A percentile compares a stretch with the other conserved stretches of the same genome.
These are phyloP conservation scores for Synaphobranchus kaupii DNA, from an alignment of 2,797 vertebrate genomes.

Conservation along the genomic window DNA sequence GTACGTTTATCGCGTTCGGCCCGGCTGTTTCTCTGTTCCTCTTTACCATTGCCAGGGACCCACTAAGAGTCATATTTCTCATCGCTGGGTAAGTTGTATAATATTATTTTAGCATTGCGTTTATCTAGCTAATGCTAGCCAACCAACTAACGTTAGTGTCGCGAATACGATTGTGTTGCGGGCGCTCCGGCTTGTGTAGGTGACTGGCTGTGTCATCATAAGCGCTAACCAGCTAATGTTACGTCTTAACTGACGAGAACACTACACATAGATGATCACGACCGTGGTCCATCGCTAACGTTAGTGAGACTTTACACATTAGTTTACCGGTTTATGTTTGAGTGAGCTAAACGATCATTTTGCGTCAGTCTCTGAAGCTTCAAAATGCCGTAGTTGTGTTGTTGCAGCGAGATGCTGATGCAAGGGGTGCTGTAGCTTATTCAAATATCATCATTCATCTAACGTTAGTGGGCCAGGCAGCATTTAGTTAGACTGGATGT, in stretches of 20 bases:
- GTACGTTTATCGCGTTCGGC: constrained; percentile 80
- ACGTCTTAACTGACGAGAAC: not conserved
- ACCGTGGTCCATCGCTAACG: not conserved
- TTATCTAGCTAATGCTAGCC: not conserved
- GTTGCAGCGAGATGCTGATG: not conserved
- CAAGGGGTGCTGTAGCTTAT: not conserved
- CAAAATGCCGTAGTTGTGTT: not conserved
- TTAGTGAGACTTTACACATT: not conserved
- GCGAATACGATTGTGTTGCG: not conserved
- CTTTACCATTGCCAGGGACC: constrained; percentile 80
- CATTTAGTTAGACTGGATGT: not conserved
- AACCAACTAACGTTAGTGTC: not conserved
- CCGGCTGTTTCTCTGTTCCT: constrained; percentile 78
- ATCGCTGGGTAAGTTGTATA: constrained; percentile 75
- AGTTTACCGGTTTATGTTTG: not conserved
- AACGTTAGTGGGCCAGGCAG: not conserved
- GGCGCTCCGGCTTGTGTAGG: not conserved
- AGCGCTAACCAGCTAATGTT: not conserved
- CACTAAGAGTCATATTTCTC: constrained; percentile 80
- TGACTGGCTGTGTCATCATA: not conserved
- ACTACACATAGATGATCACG: not conserved
- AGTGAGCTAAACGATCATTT: not conserved
- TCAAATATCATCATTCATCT: not conserved
- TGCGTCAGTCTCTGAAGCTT: no score
- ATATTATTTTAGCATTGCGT: not conserved